phyloP scores from a whole-genome alignment of 2,888 invertebrate genomes.

The Morpho deidamia region DNA sequence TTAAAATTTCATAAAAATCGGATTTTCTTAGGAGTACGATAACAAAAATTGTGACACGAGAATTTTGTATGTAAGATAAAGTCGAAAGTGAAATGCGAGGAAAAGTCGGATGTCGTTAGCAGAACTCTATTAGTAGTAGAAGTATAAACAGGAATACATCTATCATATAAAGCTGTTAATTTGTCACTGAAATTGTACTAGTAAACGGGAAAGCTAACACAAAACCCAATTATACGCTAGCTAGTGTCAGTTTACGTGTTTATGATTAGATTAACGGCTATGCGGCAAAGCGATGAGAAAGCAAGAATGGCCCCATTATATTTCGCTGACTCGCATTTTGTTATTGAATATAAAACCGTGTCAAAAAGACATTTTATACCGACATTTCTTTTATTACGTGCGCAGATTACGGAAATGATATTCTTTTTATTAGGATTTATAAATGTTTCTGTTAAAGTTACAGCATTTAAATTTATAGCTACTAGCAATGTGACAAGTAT shows the following conservation, averaged over 20 bases:
- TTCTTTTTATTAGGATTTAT: not conserved
- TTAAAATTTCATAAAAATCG: too few relatives aligned
- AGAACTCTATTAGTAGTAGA: too few relatives aligned
- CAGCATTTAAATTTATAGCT: too few relatives aligned
- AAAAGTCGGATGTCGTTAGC: too few relatives aligned
- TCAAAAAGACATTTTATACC: constrained; percentile 1
- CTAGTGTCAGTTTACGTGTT: constrained; percentile 11
- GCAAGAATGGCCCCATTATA: constrained; percentile 22
- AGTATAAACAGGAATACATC: too few relatives aligned
- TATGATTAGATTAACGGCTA: constrained; percentile 20
- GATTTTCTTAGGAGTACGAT: too few relatives aligned
- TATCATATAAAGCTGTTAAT: too few relatives aligned
- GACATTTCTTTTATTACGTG: not conserved
- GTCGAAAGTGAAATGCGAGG: too few relatives aligned
- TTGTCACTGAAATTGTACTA: not conserved
- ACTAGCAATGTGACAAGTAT: too few relatives aligned
- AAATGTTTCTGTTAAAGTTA: too few relatives aligned
- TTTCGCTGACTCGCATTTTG: constrained; percentile 18
- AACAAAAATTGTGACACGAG: too few relatives aligned
- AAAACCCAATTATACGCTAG: constrained; percentile 11
- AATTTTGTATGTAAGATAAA: too few relatives aligned
- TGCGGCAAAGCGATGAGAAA: constrained; percentile 23
- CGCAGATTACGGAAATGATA: not conserved
- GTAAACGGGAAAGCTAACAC: constrained; percentile 6
- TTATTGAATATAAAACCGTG: constrained; percentile 15